Base-by-base conservation (phyloP, 2,888 invertebrate genomes). In the Ariolimax columbianus region DNA sequence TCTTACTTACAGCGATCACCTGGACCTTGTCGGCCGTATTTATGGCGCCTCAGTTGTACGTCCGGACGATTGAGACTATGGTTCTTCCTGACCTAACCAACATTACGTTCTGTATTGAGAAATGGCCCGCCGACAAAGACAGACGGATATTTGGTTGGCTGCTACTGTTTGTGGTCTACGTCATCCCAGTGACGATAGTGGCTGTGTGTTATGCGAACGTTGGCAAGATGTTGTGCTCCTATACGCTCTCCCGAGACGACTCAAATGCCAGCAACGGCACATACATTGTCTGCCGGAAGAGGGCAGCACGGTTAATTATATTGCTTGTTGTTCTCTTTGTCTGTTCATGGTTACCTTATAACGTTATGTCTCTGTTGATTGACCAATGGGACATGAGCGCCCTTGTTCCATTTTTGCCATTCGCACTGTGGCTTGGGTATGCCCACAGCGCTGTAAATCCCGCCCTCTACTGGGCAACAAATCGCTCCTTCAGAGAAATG, bases 381-480 rank as follows among this genome's bases (percentile, higher is more conserved):
- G 95, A 95, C 78, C 77, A 92, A 14, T 87, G 88, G 36, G 87
- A 88, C 55, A 88, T 87, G 33, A 82, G 86, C 11, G 55, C 75
- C 17, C 84, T 89, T 7, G 89, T 95, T 36, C 86, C 88, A 36
- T 95, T 94, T 19, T 89, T 95, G 80, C 94, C 94, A 77, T 95
- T 95, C 90, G 95, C 95, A 87, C 94, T 96, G 82, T 94, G 95
- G 90, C 92, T 96, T 89, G 97, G 97, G 19, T 97, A 97, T 92
- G 96, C 97, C 85, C 97, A 97, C 93, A 97, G 97, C 66, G 97
- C 97, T 59, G 94, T 97, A 80, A 97, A 97, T 92, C 97, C 97
- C 19, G 95, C 97, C 26, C 96, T 97, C 80, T 97, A 97, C 93
- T 97, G 97, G 97, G 95, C 96, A 88, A 94, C 97, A 90, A 97